Percentiles rank a stretch among this genome's conserved stretches.
Conservation (phyloP, 2,888 invertebrate species). For the Cheilosia grossa region DNA sequence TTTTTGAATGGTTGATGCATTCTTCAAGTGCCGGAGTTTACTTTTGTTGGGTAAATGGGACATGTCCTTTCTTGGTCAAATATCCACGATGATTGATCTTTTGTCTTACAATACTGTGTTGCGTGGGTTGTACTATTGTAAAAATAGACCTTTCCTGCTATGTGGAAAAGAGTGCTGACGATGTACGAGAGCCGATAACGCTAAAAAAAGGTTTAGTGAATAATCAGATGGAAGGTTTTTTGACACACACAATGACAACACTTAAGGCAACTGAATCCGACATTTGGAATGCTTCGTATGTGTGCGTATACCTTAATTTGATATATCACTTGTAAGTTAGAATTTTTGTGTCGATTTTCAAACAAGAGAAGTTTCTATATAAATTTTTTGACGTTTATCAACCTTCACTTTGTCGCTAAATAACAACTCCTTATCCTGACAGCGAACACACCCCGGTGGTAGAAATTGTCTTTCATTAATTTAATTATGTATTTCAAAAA, state of each 20-base stretch:
- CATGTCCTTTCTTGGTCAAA: conserved; percentile 59
- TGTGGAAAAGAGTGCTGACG: neutral
- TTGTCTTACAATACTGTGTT: conserved; percentile 1
- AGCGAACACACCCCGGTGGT: too few species aligned
- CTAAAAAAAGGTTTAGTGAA: neutral
- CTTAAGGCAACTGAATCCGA: neutral
- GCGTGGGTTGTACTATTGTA: neutral
- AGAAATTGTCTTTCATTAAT: too few species aligned
- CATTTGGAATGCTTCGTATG: too few species aligned
- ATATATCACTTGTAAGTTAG: too few species aligned
- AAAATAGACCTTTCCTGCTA: neutral
- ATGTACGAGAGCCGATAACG: neutral
- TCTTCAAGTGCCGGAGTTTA: conserved; percentile 17
- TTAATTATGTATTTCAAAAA: too few species aligned
- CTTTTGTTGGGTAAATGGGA: conserved; percentile 45
- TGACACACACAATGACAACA: neutral
- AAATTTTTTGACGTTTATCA: too few species aligned
- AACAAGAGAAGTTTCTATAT: too few species aligned
- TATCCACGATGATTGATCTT: neutral
- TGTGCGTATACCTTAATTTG: too few species aligned
- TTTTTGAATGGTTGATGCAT: conserved; percentile 7
- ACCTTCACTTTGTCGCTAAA: too few species aligned
- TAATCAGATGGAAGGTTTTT: neutral
- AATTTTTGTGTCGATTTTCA: too few species aligned
- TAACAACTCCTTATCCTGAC: too few species aligned